Conservation (phyloP, 1,140 invertebrate species). For the Aphaenogaster floridana region DNA sequence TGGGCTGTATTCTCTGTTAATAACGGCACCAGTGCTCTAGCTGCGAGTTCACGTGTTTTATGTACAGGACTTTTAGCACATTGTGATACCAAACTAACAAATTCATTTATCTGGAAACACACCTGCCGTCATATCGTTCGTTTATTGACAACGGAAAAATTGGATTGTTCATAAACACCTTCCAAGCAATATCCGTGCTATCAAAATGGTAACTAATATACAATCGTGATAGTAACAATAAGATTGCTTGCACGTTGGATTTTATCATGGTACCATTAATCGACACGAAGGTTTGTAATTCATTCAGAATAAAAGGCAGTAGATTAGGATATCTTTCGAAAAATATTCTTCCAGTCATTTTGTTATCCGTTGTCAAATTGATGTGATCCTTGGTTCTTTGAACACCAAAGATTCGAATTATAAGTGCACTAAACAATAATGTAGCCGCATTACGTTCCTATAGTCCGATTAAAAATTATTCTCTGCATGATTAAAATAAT, state of each 20-base stretch:
- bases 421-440: conserved; percentile 94
- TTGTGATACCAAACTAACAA: conserved; percentile 83
- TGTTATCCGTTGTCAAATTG: conserved; percentile 92
- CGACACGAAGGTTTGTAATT: conserved; percentile 88
- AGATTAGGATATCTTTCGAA: conserved; percentile 94
- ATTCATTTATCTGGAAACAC: conserved; percentile 83
- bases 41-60: conserved; percentile 90
- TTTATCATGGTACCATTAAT: conserved; percentile 83
- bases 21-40: conserved; percentile 90
- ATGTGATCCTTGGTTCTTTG: conserved; percentile 91
- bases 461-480: conserved; percentile 65
- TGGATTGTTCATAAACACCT: conserved; percentile 85
- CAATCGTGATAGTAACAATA: conserved; percentile 93
- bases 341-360: conserved; percentile 93
- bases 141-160: not conserved
- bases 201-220: conserved; percentile 91
- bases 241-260: conserved; percentile 91
- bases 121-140: conserved; percentile 10
- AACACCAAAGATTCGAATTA: conserved; percentile 96
- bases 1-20: conserved; percentile 84
- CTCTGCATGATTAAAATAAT: not conserved
- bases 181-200: conserved; percentile 89
- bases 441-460: conserved; percentile 95
- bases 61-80: conserved; percentile 88
- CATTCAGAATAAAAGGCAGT: conserved; percentile 92